Evolutionary conservation across 2,888 invertebrate species (phyloP).

Genomic region (Corbicula japonica): DNA sequence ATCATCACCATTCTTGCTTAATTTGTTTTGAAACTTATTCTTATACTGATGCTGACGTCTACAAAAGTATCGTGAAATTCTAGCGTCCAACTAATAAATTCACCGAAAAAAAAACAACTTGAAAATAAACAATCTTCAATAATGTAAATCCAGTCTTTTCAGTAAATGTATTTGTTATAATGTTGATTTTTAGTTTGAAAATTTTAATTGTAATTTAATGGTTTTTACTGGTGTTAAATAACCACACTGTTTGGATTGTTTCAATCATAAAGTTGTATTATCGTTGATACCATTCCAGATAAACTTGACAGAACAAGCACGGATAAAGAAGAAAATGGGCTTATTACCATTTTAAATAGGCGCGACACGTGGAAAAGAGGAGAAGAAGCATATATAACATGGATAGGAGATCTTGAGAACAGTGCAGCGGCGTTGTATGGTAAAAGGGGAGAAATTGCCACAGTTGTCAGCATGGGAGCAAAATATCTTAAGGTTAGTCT

Average conservation of each 20-base stretch:
- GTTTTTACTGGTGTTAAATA: too few species aligned
- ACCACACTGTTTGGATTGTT: too few species aligned
- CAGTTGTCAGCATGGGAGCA: constrained; percentile 6
- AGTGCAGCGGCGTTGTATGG: constrained; percentile 4
- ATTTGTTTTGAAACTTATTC: background rate
- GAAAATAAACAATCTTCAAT: too few species aligned
- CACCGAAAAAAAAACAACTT: constrained; percentile 1
- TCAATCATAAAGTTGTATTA: too few species aligned
- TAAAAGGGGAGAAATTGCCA: background rate
- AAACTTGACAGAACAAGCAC: too few species aligned
- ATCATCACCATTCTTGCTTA: too few species aligned
- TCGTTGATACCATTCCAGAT: too few species aligned
- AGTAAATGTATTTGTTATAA: too few species aligned
- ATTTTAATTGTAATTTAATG: too few species aligned
- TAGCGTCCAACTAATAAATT: background rate
- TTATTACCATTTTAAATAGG: background rate
- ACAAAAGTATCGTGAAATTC: background rate
- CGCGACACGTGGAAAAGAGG: background rate
- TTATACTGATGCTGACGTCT: background rate
- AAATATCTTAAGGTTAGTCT: constrained; percentile 14
- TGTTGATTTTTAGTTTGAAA: too few species aligned
- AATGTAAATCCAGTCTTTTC: too few species aligned
- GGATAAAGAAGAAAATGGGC: background rate
- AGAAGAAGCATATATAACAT: constrained; percentile 12
- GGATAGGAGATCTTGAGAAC: constrained; percentile 5